Conservation (phyloP, 2,113 vertebrate genomes). For the Blennius ocellaris region DNA sequence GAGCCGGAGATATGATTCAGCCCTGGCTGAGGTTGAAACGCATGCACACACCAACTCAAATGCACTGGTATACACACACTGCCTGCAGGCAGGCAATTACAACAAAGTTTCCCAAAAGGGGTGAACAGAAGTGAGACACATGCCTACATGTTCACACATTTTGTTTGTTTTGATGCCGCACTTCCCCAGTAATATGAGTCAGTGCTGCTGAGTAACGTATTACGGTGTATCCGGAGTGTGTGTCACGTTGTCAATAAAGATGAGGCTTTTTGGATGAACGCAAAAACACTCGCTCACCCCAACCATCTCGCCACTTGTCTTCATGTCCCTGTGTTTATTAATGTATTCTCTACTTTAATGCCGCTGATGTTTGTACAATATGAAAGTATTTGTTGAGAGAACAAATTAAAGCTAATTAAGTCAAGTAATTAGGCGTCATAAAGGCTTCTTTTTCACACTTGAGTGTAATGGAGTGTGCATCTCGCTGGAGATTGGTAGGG, state of each 20-base stretch:
- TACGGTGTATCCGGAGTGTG: background rate
- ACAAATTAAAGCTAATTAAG: constrained; percentile 77
- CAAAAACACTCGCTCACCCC: constrained; percentile 29
- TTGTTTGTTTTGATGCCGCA: constrained; percentile 28
- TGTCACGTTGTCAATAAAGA: constrained; percentile 52
- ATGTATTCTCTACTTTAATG: background rate
- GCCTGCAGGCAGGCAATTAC: constrained; percentile 59
- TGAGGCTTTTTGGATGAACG: constrained; percentile 43
- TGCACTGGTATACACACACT: constrained; percentile 9
- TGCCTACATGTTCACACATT: constrained; percentile 41
- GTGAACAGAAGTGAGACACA: constrained; percentile 37
- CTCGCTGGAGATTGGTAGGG: constrained; percentile 84
- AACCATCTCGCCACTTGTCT: background rate
- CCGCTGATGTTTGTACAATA: constrained; percentile 48
- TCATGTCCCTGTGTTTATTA: constrained; percentile 29
- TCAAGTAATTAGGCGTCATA: constrained; percentile 84
- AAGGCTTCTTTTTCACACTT: constrained; percentile 86
- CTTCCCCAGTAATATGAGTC: constrained; percentile 39
- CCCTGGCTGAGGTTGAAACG: constrained; percentile 62
- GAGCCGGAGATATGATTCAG: constrained; percentile 77
- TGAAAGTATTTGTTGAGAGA: constrained; percentile 67
- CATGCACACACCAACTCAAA: constrained; percentile 38
- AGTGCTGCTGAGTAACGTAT: constrained; percentile 27
- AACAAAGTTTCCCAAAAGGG: constrained; percentile 42
- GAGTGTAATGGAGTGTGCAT: constrained; percentile 91